phyloP scores from a whole-genome alignment of 37 sponge, comb jelly and placozoan species.

The Ianthella basta region DNA sequence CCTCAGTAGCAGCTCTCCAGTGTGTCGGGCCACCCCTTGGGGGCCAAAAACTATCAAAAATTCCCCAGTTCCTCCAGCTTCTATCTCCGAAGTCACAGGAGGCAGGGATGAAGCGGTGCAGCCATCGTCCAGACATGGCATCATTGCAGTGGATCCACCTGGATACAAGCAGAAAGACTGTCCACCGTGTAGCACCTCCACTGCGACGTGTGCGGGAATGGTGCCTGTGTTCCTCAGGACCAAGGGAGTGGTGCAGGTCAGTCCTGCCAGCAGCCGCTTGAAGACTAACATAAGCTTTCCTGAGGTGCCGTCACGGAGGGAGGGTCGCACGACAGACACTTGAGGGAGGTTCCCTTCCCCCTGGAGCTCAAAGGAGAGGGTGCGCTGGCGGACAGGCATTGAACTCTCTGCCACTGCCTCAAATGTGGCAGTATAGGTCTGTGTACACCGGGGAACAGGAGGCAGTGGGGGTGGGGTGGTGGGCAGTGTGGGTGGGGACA shows the following conservation, averaged over 20 bases:
- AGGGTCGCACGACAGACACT: constrained; percentile 74
- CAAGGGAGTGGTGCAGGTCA: constrained; percentile 69
- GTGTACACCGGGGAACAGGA: not conserved
- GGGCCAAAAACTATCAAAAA: constrained; percentile 70
- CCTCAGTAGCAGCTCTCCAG: constrained; percentile 47
- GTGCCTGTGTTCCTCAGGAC: constrained; percentile 80
- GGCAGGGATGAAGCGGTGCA: constrained; percentile 22
- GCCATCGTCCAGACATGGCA: not conserved
- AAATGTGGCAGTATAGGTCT: constrained; percentile 69
- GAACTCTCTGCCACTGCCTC: constrained; percentile 70
- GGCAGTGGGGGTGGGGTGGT: too few species aligned
- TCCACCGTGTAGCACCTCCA: constrained; percentile 40
- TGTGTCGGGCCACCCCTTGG: constrained; percentile 23
- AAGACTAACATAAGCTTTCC: constrained; percentile 80
- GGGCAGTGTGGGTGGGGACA: too few species aligned
- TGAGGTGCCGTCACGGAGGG: constrained; percentile 59
- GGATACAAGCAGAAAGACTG: constrained; percentile 51
- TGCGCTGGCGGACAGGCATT: constrained; percentile 33
- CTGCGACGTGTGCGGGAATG: constrained; percentile 71
- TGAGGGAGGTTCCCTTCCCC: constrained; percentile 97
- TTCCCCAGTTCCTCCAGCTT: constrained; percentile 44
- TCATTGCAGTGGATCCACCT: not conserved
- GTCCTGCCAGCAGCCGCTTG: constrained; percentile 74
- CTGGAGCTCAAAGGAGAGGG: constrained; percentile 87
- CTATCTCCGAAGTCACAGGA: constrained; percentile 51